Percentiles rank a stretch among this genome's conserved stretches.
These are phyloP conservation scores for Hypomesus transpacificus DNA, from an alignment of 2,113 vertebrate genomes.

Conservation along the genomic window DNA sequence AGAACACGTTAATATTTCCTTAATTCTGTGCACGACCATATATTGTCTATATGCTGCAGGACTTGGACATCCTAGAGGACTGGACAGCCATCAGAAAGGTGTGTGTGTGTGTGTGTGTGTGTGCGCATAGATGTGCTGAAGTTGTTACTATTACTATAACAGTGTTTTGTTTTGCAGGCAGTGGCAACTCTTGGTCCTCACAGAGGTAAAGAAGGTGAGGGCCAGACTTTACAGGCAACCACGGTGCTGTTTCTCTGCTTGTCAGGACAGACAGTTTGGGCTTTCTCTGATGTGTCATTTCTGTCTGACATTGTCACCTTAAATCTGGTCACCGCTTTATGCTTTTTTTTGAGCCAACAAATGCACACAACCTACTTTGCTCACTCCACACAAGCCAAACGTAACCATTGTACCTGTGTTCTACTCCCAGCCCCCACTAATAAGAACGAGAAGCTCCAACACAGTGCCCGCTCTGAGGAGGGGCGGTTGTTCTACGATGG, in stretches of 20 bases:
- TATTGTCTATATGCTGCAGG: slow-evolving; percentile 92
- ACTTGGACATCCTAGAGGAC: slow-evolving; percentile 89
- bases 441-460: slow-evolving; percentile 83
- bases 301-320: too few species aligned
- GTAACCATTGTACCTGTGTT: neutral
- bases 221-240: neutral
- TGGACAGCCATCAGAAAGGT: slow-evolving; percentile 92
- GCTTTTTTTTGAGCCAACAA: too few species aligned
- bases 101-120: neutral
- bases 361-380: too few species aligned
- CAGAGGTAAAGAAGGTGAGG: slow-evolving; percentile 87
- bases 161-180: slow-evolving; percentile 67
- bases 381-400: too few species aligned
- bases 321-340: too few species aligned
- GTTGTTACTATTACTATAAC: slow-evolving; percentile 5
- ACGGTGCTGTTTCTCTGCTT: too few species aligned
- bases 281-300: too few species aligned
- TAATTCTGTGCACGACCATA: slow-evolving; percentile 80
- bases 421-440: slow-evolving; percentile 60
- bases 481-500: slow-evolving; percentile 84
- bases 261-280: too few species aligned
- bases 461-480: slow-evolving; percentile 82
- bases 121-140: slow-evolving; percentile 4
- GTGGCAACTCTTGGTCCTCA: slow-evolving; percentile 85
- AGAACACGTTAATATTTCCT: slow-evolving; percentile 37